Base-by-base conservation (phyloP, 92 coral and sea anemone genomes). In the Montipora capitata region DNA sequence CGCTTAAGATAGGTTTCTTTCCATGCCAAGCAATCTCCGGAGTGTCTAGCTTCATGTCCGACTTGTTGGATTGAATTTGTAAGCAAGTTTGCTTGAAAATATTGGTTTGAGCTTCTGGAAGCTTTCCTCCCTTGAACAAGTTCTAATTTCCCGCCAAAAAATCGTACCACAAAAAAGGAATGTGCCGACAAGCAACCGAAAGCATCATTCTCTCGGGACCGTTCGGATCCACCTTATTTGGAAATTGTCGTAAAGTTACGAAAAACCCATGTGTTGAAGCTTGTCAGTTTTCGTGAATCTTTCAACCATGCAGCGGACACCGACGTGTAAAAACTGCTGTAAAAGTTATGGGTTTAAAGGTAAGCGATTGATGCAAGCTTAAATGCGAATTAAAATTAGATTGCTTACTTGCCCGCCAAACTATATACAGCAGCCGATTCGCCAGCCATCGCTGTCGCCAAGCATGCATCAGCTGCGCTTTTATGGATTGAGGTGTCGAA, bases 11-110 rank as follows among this genome's bases (percentile, higher is more conserved):
- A 0, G 99, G 99, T 79, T 97, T 94, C 71, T 97, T 97, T 64
- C 96, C 98, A 64, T 97, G 99, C 99, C 99, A 97, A 40, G 99
- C 95, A 16, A 97, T 97, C 87, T 97, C 98, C 59, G 98, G 98
- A 59, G 98, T 97, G 58, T 88, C 86, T 7, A 97, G 67, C 85
- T 92, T 93, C 99, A 97, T 97, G 43, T 39, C 59, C 41, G 61
- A 48, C 27, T 17, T 14, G 17, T 41, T 45, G 20, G 71, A 18
- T 41, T 10, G 17, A 42, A 71, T n/a, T 58, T 40, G 1, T 38
- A 39, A 9, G 4, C 15, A 45, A n/a, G 3, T 11, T 63, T 27
- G 35, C 35, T 27, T 27, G 35, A 27, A 27, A 27, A 27, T 27
- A 27, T 27, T 27, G 35, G 35, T 27, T 27, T 27, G 35, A 1